A percentile compares a stretch with the other conserved stretches of the same genome.
Evolutionary conservation across 1,140 invertebrate species (phyloP).

Genomic region (Chelonus insularis): DNA sequence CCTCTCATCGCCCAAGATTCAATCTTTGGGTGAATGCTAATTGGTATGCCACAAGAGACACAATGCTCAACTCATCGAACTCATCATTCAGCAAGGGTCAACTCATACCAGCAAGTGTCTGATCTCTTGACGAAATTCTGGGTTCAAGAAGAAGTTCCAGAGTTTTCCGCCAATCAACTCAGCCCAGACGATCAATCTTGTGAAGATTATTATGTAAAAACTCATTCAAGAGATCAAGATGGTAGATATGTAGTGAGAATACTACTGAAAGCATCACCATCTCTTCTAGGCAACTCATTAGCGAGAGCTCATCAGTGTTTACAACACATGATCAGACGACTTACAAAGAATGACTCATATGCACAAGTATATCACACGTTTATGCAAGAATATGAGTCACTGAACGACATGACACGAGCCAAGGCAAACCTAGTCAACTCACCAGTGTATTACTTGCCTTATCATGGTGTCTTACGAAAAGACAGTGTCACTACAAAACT

Average conservation of each 20-base stretch:
- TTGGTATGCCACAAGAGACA: too few species aligned
- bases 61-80: too few species aligned
- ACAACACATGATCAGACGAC: neutral
- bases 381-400: conserved; percentile 32
- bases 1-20: too few species aligned
- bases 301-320: neutral
- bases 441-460: conserved; percentile 39
- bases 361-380: conserved; percentile 28
- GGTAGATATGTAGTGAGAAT: neutral
- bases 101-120: too few species aligned
- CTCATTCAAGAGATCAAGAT: neutral
- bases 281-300: neutral
- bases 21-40: too few species aligned
- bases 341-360: conserved; percentile 1
- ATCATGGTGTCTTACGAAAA: conserved; percentile 41
- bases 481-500: conserved; percentile 38
- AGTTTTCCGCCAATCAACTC: neutral
- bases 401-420: conserved; percentile 31
- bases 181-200: neutral
- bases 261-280: neutral
- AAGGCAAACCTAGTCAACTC: neutral
- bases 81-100: too few species aligned
- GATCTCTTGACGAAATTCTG: neutral
- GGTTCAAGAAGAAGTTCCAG: neutral
- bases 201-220: neutral